A percentile compares a stretch with the other conserved stretches of the same genome.
Conservation (phyloP, 2,797 vertebrate genomes). For the Eidolon dupreanum region DNA sequence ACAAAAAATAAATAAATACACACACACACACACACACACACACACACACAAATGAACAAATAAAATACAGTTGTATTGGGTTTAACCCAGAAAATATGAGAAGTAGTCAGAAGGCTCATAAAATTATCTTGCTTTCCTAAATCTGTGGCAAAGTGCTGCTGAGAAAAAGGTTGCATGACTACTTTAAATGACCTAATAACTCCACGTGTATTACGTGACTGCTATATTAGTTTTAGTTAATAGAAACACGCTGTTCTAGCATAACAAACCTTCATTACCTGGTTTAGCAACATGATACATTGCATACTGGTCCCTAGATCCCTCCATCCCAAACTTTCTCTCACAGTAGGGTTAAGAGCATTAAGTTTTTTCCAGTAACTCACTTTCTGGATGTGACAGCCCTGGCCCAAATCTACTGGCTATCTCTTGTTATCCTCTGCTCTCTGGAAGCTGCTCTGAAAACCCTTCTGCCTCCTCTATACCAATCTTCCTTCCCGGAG, state of each 20-base stretch:
- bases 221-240: not conserved
- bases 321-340: not conserved
- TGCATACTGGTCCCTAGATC: too few relatives aligned
- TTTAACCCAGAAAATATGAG: not conserved
- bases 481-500: not conserved
- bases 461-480: not conserved
- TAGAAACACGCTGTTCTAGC: not conserved
- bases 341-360: not conserved
- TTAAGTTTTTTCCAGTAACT: not conserved
- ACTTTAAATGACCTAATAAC: not conserved
- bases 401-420: not conserved
- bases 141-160: not conserved
- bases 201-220: not conserved
- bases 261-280: not conserved
- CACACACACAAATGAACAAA: not conserved
- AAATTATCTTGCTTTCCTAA: not conserved
- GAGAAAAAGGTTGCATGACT: not conserved
- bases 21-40: too few relatives aligned
- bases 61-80: not conserved
- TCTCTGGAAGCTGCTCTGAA: not conserved
- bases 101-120: not conserved
- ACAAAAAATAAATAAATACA: slow-evolving; percentile 25
- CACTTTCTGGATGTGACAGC: not conserved
- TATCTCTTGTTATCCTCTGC: too few relatives aligned
- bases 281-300: not conserved